A percentile compares a stretch with the other conserved stretches of the same genome.
Conservation (phyloP, 1,140 invertebrate species). For the Ditylenchus dipsaci region DNA sequence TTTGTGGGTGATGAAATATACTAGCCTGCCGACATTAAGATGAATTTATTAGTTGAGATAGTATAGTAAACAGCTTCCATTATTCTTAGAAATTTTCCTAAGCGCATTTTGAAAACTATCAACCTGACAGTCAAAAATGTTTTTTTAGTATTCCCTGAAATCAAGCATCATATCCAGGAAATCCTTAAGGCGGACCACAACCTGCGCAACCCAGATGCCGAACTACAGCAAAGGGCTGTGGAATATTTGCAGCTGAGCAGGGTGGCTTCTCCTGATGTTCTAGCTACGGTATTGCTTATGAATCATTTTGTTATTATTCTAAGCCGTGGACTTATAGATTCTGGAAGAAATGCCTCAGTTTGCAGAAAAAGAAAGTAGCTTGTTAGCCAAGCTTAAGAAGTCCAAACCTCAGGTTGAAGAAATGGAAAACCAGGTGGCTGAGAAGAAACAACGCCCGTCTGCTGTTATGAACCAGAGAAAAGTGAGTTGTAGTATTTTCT, state of each 20-base stretch:
- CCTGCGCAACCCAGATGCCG: slow-evolving; percentile 90
- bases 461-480: slow-evolving; percentile 63
- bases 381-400: slow-evolving; percentile 86
- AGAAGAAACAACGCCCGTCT: slow-evolving; percentile 51
- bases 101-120: too few species aligned
- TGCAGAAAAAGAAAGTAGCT: slow-evolving; percentile 94
- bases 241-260: slow-evolving; percentile 95
- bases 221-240: slow-evolving; percentile 92
- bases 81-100: too few species aligned
- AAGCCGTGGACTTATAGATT: slow-evolving; percentile 65
- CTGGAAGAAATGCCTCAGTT: slow-evolving; percentile 99
- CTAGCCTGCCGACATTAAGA: too few species aligned
- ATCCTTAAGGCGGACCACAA: slow-evolving; percentile 93
- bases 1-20: too few species aligned
- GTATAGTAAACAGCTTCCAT: too few species aligned
- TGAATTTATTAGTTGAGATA: too few species aligned
- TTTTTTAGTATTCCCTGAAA: slow-evolving; percentile 81
- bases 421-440: slow-evolving; percentile 50
- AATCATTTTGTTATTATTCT: slow-evolving; percentile 11
- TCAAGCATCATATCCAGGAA: slow-evolving; percentile 89
- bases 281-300: slow-evolving; percentile 64
- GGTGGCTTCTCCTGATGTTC: slow-evolving; percentile 89
- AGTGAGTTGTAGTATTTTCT: too few species aligned
- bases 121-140: too few species aligned
- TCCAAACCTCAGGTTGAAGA: slow-evolving; percentile 71